A percentile compares a stretch with the other conserved stretches of the same genome.
phyloP scores from a whole-genome alignment of 2,888 invertebrate species.

The Meteorus cinctellus region DNA sequence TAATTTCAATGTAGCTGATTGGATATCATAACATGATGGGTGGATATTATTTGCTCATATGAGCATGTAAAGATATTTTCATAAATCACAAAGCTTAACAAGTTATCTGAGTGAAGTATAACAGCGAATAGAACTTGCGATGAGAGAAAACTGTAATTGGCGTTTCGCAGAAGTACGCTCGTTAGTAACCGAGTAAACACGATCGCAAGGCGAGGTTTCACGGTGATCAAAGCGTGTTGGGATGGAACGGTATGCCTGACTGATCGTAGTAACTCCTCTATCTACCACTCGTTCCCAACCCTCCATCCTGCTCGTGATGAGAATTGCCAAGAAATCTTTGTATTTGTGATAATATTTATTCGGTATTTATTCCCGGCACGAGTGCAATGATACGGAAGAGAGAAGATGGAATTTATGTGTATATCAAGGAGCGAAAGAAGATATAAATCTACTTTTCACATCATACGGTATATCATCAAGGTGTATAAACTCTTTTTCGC shows the following conservation, averaged over 20 bases:
- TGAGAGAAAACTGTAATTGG: constrained; percentile 48
- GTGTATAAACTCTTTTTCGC: too few species aligned
- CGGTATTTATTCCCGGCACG: constrained; percentile 24
- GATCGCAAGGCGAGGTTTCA: constrained; percentile 45
- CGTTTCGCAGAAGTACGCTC: constrained; percentile 51
- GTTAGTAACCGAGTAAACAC: constrained; percentile 50
- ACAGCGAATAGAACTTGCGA: constrained; percentile 24
- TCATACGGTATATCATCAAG: not conserved
- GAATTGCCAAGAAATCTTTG: constrained; percentile 20
- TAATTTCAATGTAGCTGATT: not conserved
- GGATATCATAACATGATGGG: not conserved
- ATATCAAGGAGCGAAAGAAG: not conserved
- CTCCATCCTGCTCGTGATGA: not conserved
- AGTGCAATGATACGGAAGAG: constrained; percentile 5
- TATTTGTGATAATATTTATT: constrained; percentile 13
- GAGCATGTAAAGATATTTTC: not conserved
- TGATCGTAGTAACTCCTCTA: constrained; percentile 27
- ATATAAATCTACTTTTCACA: not conserved
- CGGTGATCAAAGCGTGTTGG: constrained; percentile 29
- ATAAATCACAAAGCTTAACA: constrained; percentile 41
- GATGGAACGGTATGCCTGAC: constrained; percentile 37
- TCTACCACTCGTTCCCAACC: not conserved
- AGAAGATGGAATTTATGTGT: not conserved
- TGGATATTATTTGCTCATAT: not conserved
- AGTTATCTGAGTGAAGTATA: constrained; percentile 46